These are phyloP conservation scores for Hyperoplus lanceolatus DNA, from an alignment of 2,797 vertebrate species.

Conservation along the genomic window DNA sequence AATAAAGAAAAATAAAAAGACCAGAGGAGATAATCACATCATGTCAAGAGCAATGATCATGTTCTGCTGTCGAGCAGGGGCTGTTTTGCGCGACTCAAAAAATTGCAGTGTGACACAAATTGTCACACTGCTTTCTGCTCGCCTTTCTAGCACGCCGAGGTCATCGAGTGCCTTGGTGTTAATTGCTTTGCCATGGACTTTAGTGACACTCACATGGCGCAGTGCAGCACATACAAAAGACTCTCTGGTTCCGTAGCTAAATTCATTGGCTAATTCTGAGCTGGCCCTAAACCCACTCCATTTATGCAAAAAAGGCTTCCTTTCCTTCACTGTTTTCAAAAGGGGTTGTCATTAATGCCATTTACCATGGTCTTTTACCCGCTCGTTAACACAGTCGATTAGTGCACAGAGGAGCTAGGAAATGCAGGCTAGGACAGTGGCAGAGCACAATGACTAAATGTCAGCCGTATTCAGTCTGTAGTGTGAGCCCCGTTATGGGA, in stretches of 20 bases:
- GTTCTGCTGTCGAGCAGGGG: constrained; percentile 58
- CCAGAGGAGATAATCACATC: constrained; percentile 75
- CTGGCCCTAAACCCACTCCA: constrained; percentile 21
- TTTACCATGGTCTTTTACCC: constrained; percentile 65
- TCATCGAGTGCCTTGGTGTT: constrained; percentile 59
- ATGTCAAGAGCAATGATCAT: constrained; percentile 75
- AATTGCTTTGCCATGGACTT: constrained; percentile 68
- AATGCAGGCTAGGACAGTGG: constrained; percentile 25
- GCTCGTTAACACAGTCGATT: constrained; percentile 74
- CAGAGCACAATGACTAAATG: constrained; percentile 70
- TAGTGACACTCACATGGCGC: constrained; percentile 31
- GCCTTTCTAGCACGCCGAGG: constrained; percentile 51
- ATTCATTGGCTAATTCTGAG: constrained; percentile 21
- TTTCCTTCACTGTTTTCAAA: constrained; percentile 48
- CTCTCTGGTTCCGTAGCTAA: constrained; percentile 11
- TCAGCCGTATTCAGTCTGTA: constrained; percentile 72
- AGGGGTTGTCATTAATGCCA: constrained; percentile 46
- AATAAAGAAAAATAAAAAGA: constrained; percentile 21
- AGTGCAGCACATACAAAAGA: constrained; percentile 39
- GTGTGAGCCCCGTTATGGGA: constrained; percentile 67
- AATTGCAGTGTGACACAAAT: constrained; percentile 67
- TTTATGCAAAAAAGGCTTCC: constrained; percentile 42
- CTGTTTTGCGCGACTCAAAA: constrained; percentile 52
- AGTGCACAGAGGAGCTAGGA: constrained; percentile 46
- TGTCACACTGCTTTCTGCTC: constrained; percentile 66